Evolutionary conservation across 2,797 vertebrate genomes (phyloP).

Genomic region (Falco concolor): DNA sequence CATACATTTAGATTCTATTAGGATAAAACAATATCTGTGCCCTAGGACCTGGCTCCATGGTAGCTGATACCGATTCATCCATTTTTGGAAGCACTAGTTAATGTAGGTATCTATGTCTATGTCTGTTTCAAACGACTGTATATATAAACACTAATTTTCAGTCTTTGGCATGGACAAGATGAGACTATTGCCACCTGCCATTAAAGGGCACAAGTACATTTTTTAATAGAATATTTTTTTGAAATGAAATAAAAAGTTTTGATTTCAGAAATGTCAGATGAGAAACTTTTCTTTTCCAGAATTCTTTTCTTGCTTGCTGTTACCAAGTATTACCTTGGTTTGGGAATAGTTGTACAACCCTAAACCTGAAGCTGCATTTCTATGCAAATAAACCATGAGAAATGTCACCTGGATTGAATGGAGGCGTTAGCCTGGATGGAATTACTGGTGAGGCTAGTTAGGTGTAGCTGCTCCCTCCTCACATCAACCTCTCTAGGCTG

Average conservation of each 20-base stretch:
- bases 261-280: background rate
- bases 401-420: background rate
- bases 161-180: background rate
- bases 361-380: background rate
- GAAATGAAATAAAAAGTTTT: background rate
- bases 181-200: background rate
- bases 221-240: background rate
- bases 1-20: background rate
- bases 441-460: background rate
- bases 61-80: background rate
- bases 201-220: background rate
- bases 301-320: background rate
- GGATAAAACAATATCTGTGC: background rate
- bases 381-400: conserved; percentile 1
- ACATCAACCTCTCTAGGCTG: background rate
- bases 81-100: background rate
- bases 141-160: background rate
- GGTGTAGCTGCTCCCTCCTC: background rate
- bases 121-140: background rate
- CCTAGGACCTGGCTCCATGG: background rate
- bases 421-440: background rate
- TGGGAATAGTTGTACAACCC: background rate
- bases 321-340: background rate
- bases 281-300: background rate
- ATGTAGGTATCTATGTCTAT: background rate